A percentile compares a stretch with the other conserved stretches of the same genome.
Conservation (phyloP, 2,888 invertebrate species). For the Mesorhabditis sp. region DNA sequence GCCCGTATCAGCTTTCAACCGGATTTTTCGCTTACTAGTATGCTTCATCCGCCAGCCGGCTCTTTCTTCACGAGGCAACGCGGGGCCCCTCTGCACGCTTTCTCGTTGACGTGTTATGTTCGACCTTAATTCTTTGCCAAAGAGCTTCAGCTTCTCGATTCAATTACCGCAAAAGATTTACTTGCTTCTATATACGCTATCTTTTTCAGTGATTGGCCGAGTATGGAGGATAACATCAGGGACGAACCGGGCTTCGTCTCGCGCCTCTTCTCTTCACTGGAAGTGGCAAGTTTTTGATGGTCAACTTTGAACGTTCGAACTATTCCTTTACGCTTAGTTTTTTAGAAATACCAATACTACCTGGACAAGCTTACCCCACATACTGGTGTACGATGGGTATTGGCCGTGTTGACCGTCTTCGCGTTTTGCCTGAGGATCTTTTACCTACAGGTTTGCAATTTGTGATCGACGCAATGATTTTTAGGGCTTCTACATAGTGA, state of each 20-base stretch:
- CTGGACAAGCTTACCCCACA: conserved; percentile 56
- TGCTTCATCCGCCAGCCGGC: too few relatives aligned
- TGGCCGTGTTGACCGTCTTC: conserved; percentile 42
- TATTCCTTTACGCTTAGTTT: conserved; percentile 12
- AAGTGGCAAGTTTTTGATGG: conserved; percentile 35
- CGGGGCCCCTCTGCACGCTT: background rate
- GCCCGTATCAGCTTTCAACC: too few relatives aligned
- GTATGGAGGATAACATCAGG: conserved; percentile 53
- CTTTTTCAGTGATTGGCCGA: background rate
- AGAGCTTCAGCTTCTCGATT: too few relatives aligned
- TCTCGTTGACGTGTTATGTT: background rate
- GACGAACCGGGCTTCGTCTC: conserved; percentile 50
- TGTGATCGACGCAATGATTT: conserved; percentile 71
- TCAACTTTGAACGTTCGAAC: background rate
- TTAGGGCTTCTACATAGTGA: conserved; percentile 98
- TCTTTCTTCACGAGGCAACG: too few relatives aligned
- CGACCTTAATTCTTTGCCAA: too few relatives aligned
- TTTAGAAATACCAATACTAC: conserved; percentile 57
- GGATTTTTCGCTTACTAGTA: too few relatives aligned
- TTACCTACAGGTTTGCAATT: conserved; percentile 43
- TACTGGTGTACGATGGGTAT: conserved; percentile 50
- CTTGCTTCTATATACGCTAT: too few relatives aligned
- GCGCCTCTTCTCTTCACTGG: conserved; percentile 44
- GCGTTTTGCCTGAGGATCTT: conserved; percentile 48
- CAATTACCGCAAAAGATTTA: too few relatives aligned